These are phyloP conservation scores for Drosophila lacicola DNA, from an alignment of 2,888 invertebrate genomes.

Conservation along the genomic window DNA sequence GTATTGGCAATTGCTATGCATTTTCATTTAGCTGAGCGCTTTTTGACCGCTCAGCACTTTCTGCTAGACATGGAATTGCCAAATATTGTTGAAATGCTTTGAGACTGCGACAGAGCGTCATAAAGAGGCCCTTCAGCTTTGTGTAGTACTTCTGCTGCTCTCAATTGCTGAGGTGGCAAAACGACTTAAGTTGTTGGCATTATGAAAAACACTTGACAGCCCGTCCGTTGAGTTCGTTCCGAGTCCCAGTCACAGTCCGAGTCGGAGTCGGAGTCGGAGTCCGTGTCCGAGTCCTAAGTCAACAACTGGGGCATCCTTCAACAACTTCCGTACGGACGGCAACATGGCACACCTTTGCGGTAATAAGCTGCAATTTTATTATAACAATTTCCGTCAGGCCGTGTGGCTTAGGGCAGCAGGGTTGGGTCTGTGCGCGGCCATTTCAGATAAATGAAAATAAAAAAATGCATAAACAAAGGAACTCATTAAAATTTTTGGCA, in stretches of 20 bases:
- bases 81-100: slow-evolving; percentile 1
- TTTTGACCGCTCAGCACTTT: slow-evolving; percentile 8
- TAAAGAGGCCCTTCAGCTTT: slow-evolving; percentile 25
- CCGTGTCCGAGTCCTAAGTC: slow-evolving; percentile 55
- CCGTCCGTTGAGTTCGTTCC: slow-evolving; percentile 2
- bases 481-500: slow-evolving; percentile 56
- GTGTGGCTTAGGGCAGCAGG: slow-evolving; percentile 29
- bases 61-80: slow-evolving; percentile 4
- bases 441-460: slow-evolving; percentile 61
- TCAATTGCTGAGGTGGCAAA: slow-evolving; percentile 51
- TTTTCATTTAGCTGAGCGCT: slow-evolving; percentile 9
- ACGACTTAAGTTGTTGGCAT: slow-evolving; percentile 55
- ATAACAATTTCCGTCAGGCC: slow-evolving; percentile 36
- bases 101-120: slow-evolving; percentile 5
- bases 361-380: slow-evolving; percentile 74
- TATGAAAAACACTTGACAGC: slow-evolving; percentile 52
- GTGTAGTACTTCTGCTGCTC: slow-evolving; percentile 1
- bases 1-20: slow-evolving; percentile 8
- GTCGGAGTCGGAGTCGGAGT: background rate
- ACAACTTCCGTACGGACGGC: slow-evolving; percentile 10
- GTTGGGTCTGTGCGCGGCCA: slow-evolving; percentile 6
- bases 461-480: slow-evolving; percentile 5
- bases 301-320: slow-evolving; percentile 48
- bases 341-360: slow-evolving; percentile 45
- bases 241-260: background rate